These are phyloP conservation scores for Pollenia labialis DNA, from an alignment of 2,888 invertebrate species.

Conservation along the genomic window DNA sequence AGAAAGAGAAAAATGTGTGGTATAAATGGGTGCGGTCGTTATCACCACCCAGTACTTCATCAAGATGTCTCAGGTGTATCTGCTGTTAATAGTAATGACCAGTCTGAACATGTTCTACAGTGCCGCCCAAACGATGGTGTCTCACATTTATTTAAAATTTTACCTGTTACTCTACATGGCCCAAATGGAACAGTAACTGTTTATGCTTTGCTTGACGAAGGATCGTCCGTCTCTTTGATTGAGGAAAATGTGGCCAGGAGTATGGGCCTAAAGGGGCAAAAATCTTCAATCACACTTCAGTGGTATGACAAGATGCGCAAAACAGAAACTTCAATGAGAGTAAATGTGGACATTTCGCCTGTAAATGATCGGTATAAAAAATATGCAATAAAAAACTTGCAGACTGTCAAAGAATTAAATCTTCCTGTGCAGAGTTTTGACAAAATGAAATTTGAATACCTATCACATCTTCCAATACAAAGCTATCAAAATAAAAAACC, in stretches of 20 bases:
- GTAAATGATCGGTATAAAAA: neutral
- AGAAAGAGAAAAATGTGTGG: too few relatives aligned
- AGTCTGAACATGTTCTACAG: constrained; percentile 20
- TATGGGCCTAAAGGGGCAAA: constrained; percentile 65
- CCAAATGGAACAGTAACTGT: neutral
- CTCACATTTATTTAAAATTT: constrained; percentile 38
- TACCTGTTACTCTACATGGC: constrained; percentile 41
- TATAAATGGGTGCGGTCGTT: too few relatives aligned
- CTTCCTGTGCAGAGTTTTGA: constrained; percentile 43
- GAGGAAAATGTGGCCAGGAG: constrained; percentile 52
- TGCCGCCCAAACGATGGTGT: neutral
- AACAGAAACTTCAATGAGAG: constrained; percentile 46
- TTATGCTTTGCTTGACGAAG: constrained; percentile 60
- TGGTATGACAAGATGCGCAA: constrained; percentile 67
- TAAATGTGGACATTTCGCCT: constrained; percentile 37
- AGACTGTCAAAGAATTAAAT: constrained; percentile 25
- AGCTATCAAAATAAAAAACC: constrained; percentile 20
- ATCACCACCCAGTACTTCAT: too few relatives aligned
- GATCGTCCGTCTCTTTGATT: constrained; percentile 67
- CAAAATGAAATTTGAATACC: constrained; percentile 1
- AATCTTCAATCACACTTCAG: constrained; percentile 55
- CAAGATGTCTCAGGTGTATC: too few relatives aligned
- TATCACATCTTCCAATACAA: constrained; percentile 35
- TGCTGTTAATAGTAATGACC: neutral
- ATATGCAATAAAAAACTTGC: constrained; percentile 24